Evolutionary conservation across 2,113 vertebrate species (phyloP).

Genomic region (Macquaria ambigua): DNA sequence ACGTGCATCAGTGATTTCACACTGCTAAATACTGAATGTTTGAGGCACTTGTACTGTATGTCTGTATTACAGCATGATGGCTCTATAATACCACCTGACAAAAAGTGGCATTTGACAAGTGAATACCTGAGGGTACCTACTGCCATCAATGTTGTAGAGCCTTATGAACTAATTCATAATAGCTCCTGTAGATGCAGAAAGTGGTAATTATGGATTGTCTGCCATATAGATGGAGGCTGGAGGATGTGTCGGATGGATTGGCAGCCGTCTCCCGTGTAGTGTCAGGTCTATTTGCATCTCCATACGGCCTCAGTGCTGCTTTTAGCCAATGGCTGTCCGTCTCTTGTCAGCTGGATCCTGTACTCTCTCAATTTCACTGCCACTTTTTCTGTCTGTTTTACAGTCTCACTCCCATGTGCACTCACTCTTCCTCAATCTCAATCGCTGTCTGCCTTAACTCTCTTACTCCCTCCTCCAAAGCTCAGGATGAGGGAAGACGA

Average conservation of each 20-base stretch:
- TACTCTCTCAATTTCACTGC: constrained; percentile 31
- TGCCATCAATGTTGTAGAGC: neutral
- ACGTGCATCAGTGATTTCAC: neutral
- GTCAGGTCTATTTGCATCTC: constrained; percentile 54
- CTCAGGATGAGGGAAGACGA: constrained; percentile 11
- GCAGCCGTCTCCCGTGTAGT: constrained; percentile 38
- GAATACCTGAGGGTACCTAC: constrained; percentile 12
- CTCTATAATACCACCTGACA: constrained; percentile 13
- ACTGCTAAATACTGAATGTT: neutral
- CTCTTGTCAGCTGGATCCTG: constrained; percentile 30
- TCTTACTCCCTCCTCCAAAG: neutral
- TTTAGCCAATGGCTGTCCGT: constrained; percentile 42
- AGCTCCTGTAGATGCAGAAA: constrained; percentile 13
- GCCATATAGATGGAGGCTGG: constrained; percentile 28
- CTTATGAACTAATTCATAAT: constrained; percentile 37
- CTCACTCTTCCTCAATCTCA: neutral
- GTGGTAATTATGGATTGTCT: constrained; percentile 51
- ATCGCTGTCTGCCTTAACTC: neutral
- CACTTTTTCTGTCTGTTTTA: constrained; percentile 29
- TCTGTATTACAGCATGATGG: constrained; percentile 1
- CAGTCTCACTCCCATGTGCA: constrained; percentile 10
- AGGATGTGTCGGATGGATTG: constrained; percentile 33
- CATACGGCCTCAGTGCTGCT: constrained; percentile 18
- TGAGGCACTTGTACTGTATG: neutral
- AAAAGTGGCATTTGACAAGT: constrained; percentile 33